phyloP scores from a whole-genome alignment of 2,797 vertebrate genomes.

The Lates japonicus region DNA sequence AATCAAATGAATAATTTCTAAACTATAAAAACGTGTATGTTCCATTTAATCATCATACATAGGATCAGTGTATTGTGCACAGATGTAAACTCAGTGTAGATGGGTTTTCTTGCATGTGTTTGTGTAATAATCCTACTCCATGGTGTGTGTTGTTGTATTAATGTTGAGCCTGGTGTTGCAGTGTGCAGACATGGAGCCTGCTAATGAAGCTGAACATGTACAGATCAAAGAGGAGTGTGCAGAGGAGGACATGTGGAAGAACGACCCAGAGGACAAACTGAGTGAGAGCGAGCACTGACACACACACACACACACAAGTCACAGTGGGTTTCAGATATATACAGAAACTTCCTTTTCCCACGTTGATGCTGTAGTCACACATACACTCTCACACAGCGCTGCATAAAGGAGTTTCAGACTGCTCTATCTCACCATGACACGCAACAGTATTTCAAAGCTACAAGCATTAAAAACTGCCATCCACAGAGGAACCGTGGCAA shows the following conservation, averaged over 20 bases:
- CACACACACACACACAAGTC: background rate
- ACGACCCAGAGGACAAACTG: slow-evolving; percentile 40
- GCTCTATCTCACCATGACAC: too few relatives aligned
- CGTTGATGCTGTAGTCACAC: too few relatives aligned
- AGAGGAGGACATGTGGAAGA: slow-evolving; percentile 68
- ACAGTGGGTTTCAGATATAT: background rate
- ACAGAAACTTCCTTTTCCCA: background rate
- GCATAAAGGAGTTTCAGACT: too few relatives aligned
- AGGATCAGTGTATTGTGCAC: too few relatives aligned
- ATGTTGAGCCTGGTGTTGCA: slow-evolving; percentile 42
- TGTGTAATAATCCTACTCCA: background rate
- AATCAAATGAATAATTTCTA: too few relatives aligned
- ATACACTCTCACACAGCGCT: too few relatives aligned
- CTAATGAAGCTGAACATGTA: slow-evolving; percentile 23
- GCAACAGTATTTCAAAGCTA: too few relatives aligned
- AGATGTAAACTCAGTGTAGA: background rate
- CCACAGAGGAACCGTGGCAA: too few relatives aligned
- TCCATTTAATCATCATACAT: too few relatives aligned
- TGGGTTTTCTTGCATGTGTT: background rate
- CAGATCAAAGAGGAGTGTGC: slow-evolving; percentile 75
- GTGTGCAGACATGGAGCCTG: slow-evolving; percentile 30
- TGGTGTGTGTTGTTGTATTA: background rate
- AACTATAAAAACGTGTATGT: too few relatives aligned
- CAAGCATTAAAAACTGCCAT: too few relatives aligned
- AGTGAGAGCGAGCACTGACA: slow-evolving; percentile 32